Conservation (phyloP, 1,140 invertebrate species). For the Euwallacea similis region DNA sequence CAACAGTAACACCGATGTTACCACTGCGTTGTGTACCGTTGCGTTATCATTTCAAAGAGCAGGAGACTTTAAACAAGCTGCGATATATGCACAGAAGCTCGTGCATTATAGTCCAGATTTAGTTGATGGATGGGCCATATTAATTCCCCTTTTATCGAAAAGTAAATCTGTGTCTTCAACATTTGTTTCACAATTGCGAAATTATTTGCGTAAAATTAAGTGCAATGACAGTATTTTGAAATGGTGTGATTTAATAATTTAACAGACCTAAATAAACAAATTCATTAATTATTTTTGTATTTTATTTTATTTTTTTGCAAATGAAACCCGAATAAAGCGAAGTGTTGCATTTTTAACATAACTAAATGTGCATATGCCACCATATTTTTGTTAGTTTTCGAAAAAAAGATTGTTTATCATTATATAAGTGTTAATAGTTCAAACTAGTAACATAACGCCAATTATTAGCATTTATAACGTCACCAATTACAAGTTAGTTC, state of each 20-base stretch:
- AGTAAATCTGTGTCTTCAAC: background rate
- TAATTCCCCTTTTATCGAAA: background rate
- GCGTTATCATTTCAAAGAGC: slow-evolving; percentile 42
- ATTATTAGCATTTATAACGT: slow-evolving; percentile 5
- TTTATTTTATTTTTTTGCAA: too few relatives aligned
- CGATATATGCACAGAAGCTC: slow-evolving; percentile 48
- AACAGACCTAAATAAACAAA: too few relatives aligned
- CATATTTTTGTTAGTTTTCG: too few relatives aligned
- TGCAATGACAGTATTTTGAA: background rate
- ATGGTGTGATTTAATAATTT: background rate
- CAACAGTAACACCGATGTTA: slow-evolving; percentile 45
- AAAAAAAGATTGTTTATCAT: background rate
- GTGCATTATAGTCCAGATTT: slow-evolving; percentile 49
- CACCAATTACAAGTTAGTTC: background rate
- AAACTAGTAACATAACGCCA: slow-evolving; percentile 25
- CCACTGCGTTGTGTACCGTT: slow-evolving; percentile 44
- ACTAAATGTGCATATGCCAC: too few relatives aligned
- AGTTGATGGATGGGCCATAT: slow-evolving; percentile 43
- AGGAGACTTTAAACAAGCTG: slow-evolving; percentile 42
- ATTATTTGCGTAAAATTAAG: background rate
- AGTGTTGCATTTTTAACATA: too few relatives aligned
- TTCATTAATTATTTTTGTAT: too few relatives aligned
- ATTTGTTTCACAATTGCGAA: too few relatives aligned
- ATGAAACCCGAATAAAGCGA: too few relatives aligned
- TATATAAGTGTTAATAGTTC: slow-evolving; percentile 8